phyloP scores from a whole-genome alignment of 1,140 invertebrate genomes.

The Drosophila sucinea region DNA sequence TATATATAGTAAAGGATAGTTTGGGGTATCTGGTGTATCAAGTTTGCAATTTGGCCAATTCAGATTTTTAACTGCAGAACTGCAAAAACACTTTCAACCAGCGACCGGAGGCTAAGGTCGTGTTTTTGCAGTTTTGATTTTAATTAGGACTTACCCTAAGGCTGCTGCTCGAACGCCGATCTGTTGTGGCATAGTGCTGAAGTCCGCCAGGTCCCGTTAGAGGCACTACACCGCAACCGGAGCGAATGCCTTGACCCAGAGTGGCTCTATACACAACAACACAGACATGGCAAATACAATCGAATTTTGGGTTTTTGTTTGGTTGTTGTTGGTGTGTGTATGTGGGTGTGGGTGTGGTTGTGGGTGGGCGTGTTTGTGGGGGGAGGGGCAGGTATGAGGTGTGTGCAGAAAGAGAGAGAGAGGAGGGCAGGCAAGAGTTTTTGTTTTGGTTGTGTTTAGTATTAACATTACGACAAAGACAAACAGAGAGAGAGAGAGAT shows the following conservation, averaged over 20 bases:
- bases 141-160: constrained; percentile 83
- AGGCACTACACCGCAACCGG: constrained; percentile 84
- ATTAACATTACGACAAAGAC: constrained; percentile 36
- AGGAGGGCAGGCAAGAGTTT: constrained; percentile 38
- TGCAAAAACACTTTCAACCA: not conserved
- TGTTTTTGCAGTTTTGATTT: constrained; percentile 18
- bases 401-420: constrained; percentile 35
- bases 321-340: constrained; percentile 28
- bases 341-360: constrained; percentile 27
- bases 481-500: constrained; percentile 24
- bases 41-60: constrained; percentile 19
- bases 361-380: constrained; percentile 50
- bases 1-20: not conserved
- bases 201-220: constrained; percentile 84
- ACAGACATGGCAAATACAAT: constrained; percentile 77
- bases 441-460: constrained; percentile 49
- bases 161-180: constrained; percentile 83
- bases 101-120: not conserved
- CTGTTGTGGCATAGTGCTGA: constrained; percentile 79
- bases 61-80: not conserved
- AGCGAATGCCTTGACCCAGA: constrained; percentile 86
- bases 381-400: constrained; percentile 22
- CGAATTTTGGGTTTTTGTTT: constrained; percentile 58
- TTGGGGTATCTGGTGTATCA: constrained; percentile 14
- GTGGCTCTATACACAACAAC: constrained; percentile 85